Evolutionary conservation across 2,113 vertebrate species (phyloP), one percentile per base, ranked within the genome.

Genomic region (Oxyura jamaicensis): DNA sequence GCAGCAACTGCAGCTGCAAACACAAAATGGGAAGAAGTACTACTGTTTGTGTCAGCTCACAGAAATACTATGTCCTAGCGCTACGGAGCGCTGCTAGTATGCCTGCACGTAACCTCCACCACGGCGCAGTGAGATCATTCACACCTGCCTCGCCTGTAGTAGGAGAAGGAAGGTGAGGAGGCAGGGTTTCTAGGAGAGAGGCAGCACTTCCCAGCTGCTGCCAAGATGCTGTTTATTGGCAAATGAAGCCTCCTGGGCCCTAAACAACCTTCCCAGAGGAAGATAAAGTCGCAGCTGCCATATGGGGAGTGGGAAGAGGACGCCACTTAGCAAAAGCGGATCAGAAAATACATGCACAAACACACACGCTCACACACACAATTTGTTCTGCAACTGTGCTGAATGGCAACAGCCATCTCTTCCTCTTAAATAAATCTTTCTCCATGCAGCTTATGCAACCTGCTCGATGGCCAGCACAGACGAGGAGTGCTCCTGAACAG

Each of bases 261-360:
- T 92, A 96, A 97, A 97, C 95, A 97, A 94, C 95, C 89, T 96
- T 97, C 96, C 97, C 95, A 97, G 97, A 95, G 94, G 91, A 97
- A 95, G 92, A 91, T 1, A 96, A 96, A 96, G 95, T 95, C 42
- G 67, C 83, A 98, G 95, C 75, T 94, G 94, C 97, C 98, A 98
- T 98, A 98, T 98, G 98, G 97, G 95, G 96, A 97, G 98, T 98
- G 97, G 98, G 98, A 98, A 97, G 97, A 96, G 97, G 96, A 97
- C 86, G 95, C 95, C 94, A 97, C 95, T 97, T 97, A 96, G 96
- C 96, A 97, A 97, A 97, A 97, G 93, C 50, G 79, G 96, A 97
- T 97, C 97, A 97, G 95, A 97, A 98, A 98, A 98, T 97, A 97
- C 91, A 97, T 60, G 96, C 93, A 96, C 97, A 97, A 95, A 97